Evolutionary conservation across 2,113 vertebrate genomes (phyloP).

Genomic region (Plectropomus leopardus): DNA sequence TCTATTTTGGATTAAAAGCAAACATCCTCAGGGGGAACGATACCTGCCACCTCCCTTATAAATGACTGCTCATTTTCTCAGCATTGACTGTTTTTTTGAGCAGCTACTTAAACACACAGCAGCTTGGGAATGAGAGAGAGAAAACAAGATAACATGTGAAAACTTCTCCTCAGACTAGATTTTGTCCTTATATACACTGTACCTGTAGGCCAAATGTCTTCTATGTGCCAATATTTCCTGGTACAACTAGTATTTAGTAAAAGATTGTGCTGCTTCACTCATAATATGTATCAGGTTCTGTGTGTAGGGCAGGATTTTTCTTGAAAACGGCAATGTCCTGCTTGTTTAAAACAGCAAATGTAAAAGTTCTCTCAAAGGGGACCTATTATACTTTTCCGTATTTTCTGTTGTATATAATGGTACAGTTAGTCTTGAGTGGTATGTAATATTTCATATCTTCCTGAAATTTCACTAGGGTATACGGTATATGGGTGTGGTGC

Average conservation of each 20-base stretch:
- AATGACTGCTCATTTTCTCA: conserved; percentile 23
- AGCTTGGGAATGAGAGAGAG: background rate
- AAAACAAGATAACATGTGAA: background rate
- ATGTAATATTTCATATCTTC: too few relatives aligned
- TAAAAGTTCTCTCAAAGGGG: background rate
- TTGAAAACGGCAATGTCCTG: background rate
- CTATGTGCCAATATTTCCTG: background rate
- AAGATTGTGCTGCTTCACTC: background rate
- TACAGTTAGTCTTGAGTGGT: too few relatives aligned
- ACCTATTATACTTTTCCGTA: too few relatives aligned
- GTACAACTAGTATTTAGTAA: background rate
- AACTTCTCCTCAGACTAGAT: background rate
- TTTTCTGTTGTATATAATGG: too few relatives aligned
- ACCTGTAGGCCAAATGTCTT: background rate
- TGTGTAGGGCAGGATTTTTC: background rate
- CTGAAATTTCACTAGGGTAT: too few relatives aligned
- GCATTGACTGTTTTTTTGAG: conserved; percentile 22
- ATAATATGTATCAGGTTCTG: background rate
- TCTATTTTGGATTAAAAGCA: conserved; percentile 63
- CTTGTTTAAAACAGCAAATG: background rate
- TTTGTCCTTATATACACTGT: background rate
- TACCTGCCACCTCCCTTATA: conserved; percentile 17
- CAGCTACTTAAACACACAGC: background rate
- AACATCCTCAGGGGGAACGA: conserved; percentile 52
- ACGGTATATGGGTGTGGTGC: too few relatives aligned